Conservation (phyloP, 2,888 invertebrate genomes). For the Euplagia quadripunctaria region DNA sequence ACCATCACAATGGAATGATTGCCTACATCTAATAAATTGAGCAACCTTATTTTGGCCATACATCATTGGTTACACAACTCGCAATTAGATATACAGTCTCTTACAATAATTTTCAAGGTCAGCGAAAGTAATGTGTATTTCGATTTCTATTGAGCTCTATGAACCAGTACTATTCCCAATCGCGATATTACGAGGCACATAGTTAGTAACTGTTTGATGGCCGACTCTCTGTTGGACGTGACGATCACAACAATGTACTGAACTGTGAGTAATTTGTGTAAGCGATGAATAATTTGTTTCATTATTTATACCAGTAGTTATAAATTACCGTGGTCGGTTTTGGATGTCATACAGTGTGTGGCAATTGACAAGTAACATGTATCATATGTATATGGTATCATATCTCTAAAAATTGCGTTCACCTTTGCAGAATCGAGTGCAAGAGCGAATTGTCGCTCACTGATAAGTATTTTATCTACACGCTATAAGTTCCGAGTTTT, state of each 20-base stretch:
- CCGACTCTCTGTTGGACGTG: neutral
- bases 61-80: constrained; percentile 63
- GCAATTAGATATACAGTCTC: constrained; percentile 69
- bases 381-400: too few relatives aligned
- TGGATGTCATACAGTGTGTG: neutral
- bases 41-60: constrained; percentile 71
- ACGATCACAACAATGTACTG: neutral
- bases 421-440: neutral
- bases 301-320: neutral
- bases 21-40: constrained; percentile 54
- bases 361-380: neutral
- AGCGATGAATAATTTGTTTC: neutral
- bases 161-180: constrained; percentile 13
- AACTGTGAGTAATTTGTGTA: neutral
- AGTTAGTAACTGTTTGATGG: constrained; percentile 7
- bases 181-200: constrained; percentile 1
- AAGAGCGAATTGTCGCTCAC: too few relatives aligned
- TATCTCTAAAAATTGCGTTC: neutral
- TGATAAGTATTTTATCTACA: too few relatives aligned
- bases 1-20: constrained; percentile 33
- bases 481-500: too few relatives aligned
- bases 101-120: constrained; percentile 71
- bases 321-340: neutral
- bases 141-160: constrained; percentile 58
- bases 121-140: constrained; percentile 68